phyloP scores from a whole-genome alignment of 2,888 invertebrate genomes.

The Eristalinus aeneus region DNA sequence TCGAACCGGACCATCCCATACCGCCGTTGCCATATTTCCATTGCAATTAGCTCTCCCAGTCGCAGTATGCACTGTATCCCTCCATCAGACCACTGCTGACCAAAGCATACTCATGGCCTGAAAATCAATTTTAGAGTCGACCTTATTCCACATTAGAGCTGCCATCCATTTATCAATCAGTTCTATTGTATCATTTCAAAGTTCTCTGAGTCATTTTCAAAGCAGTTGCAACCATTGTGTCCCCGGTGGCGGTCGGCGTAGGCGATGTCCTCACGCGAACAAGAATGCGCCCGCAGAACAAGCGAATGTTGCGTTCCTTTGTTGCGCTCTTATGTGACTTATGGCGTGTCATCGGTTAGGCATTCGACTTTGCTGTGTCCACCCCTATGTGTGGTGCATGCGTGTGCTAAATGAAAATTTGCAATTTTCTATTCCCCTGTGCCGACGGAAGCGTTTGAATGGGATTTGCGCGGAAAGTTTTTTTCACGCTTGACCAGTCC shows the following conservation, averaged over 20 bases:
- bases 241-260: not conserved
- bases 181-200: conserved; percentile 17
- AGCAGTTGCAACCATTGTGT: not conserved
- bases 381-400: conserved; percentile 52
- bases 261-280: conserved; percentile 11
- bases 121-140: conserved; percentile 54
- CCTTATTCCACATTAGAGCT: conserved; percentile 56
- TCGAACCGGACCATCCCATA: too few relatives aligned
- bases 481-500: conserved; percentile 20
- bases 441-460: not conserved
- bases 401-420: conserved; percentile 67
- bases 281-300: conserved; percentile 22
- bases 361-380: conserved; percentile 36
- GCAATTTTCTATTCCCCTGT: conserved; percentile 28
- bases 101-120: not conserved
- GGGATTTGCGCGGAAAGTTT: not conserved
- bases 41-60: not conserved
- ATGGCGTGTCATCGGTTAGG: conserved; percentile 66
- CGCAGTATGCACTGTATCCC: not conserved
- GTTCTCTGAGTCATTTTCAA: conserved; percentile 9
- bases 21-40: too few relatives aligned
- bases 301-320: not conserved
- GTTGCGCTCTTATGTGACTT: conserved; percentile 56
- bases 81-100: not conserved
- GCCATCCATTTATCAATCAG: conserved; percentile 59